phyloP scores from a whole-genome alignment of 2,113 vertebrate genomes.

The Porphyrio hochstetteri region DNA sequence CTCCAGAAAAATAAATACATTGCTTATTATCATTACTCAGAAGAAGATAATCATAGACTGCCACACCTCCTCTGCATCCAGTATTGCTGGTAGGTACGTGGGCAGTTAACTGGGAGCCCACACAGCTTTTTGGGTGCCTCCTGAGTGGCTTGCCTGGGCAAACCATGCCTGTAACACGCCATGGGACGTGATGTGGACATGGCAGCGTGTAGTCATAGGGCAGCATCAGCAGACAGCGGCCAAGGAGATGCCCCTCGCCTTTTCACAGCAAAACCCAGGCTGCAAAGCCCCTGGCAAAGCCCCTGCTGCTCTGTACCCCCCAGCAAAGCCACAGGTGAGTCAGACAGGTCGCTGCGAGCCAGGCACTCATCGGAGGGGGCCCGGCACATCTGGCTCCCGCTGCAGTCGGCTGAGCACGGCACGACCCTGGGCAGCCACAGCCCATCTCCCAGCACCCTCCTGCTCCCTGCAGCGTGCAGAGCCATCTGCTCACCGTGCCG shows the following conservation, averaged over 20 bases:
- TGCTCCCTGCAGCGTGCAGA: neutral
- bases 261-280: fast-evolving
- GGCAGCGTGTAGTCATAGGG: fast-evolving
- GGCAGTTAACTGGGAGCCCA: neutral
- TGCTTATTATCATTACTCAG: neutral
- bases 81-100: neutral
- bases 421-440: neutral
- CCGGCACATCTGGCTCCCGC: neutral
- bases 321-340: fast-evolving
- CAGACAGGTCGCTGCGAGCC: neutral
- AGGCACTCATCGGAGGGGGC: neutral
- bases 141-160: neutral
- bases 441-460: neutral
- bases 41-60: neutral
- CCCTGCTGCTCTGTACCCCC: fast-evolving
- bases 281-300: neutral
- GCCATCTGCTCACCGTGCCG: neutral
- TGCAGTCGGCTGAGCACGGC: neutral
- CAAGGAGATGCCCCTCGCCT: neutral
- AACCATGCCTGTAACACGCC: fast-evolving
- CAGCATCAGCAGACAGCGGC: neutral
- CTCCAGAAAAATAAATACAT: neutral
- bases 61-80: neutral
- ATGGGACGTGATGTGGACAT: neutral
- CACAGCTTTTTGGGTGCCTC: neutral